Conservation (phyloP, 1,140 invertebrate genomes). For the Cydia splendana region DNA sequence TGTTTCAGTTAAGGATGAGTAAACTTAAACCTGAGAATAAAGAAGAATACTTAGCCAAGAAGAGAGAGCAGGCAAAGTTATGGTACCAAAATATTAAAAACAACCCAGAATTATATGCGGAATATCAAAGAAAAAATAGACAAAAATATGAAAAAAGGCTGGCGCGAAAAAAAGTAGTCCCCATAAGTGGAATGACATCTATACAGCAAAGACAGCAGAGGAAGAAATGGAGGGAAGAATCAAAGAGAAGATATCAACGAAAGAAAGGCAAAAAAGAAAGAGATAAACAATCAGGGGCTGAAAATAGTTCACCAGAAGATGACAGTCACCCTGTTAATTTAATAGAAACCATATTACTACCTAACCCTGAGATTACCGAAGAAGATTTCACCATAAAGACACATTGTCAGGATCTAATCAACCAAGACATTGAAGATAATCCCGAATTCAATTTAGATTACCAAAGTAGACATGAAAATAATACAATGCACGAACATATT, state of each 20-base stretch:
- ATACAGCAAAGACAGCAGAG: not conserved
- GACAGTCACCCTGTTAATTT: no score
- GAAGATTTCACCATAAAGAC: not conserved
- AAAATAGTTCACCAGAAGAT: not conserved
- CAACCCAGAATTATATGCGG: not conserved
- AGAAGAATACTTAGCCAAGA: not conserved
- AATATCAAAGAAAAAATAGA: slow-evolving; percentile 11
- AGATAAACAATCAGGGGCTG: not conserved
- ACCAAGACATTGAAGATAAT: not conserved
- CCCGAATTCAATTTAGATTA: not conserved
- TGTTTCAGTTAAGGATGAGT: not conserved
- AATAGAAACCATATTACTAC: no score
- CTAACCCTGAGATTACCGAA: not conserved
- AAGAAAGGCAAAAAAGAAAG: not conserved
- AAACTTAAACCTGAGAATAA: not conserved
- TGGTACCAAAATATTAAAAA: slow-evolving; percentile 3
- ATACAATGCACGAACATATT: not conserved
- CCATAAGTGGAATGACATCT: not conserved
- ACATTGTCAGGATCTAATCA: not conserved
- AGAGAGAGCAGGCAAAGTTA: not conserved
- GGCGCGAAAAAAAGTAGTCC: not conserved
- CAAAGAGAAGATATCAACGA: not conserved
- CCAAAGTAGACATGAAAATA: not conserved
- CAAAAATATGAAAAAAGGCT: not conserved
- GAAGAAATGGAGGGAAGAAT: not conserved